These are phyloP conservation scores for Timema podura DNA, from an alignment of 2,888 invertebrate species.

Conservation along the genomic window DNA sequence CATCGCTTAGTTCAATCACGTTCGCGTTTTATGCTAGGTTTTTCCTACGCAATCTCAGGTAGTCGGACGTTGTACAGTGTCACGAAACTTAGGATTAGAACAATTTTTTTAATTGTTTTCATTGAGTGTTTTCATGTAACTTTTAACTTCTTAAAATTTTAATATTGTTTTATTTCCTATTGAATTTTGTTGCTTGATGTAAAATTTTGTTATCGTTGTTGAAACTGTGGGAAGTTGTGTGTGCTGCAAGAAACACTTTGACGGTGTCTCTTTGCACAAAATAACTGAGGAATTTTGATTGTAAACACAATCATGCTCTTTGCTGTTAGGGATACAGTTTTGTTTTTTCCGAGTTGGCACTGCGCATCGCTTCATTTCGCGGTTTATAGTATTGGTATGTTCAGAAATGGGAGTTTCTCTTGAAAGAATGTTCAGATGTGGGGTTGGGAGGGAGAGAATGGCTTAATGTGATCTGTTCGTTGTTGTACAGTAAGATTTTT, in stretches of 20 bases:
- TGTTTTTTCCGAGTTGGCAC: constrained; percentile 20
- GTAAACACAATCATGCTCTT: background rate
- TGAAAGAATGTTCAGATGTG: constrained; percentile 8
- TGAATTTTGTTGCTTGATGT: constrained; percentile 28
- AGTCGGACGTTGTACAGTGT: constrained; percentile 28
- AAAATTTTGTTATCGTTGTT: constrained; percentile 29
- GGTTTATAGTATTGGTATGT: constrained; percentile 18
- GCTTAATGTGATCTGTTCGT: constrained; percentile 22
- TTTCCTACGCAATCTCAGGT: constrained; percentile 32
- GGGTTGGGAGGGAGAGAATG: constrained; percentile 8
- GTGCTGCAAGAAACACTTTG: no score
- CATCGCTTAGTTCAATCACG: constrained; percentile 29
- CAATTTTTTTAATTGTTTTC: constrained; percentile 28
- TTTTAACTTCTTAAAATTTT: constrained; percentile 26
- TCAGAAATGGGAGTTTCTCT: constrained; percentile 9
- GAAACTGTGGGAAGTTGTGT: no score
- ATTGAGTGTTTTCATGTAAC: constrained; percentile 25
- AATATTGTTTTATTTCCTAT: constrained; percentile 28
- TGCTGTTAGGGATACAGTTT: constrained; percentile 4
- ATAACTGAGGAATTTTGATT: background rate
- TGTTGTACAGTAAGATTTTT: constrained; percentile 26
- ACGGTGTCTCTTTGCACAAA: constrained; percentile 12
- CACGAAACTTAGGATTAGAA: constrained; percentile 28
- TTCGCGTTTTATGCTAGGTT: constrained; percentile 29
- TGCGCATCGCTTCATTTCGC: constrained; percentile 22